phyloP scores from a whole-genome alignment of 1,140 invertebrate genomes.

The Drosophila obscura region DNA sequence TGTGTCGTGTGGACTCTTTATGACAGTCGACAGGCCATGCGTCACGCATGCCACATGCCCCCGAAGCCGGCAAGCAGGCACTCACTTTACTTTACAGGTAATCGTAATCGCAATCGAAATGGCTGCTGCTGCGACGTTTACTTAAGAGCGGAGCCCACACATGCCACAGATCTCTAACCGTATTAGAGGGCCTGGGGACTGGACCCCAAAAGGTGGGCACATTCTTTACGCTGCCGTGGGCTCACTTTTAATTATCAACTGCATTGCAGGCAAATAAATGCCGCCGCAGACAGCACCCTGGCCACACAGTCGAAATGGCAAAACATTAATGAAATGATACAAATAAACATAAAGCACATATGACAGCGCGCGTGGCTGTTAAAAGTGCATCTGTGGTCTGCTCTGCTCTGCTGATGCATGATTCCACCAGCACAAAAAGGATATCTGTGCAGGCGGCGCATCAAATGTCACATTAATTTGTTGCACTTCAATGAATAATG shows the following conservation, averaged over 20 bases:
- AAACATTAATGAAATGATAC: slow-evolving; percentile 26
- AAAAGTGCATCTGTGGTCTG: no score
- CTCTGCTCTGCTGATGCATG: no score
- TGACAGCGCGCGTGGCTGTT: background rate
- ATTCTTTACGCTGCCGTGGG: slow-evolving; percentile 37
- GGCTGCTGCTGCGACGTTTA: background rate
- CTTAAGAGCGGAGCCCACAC: background rate
- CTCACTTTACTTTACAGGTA: no score
- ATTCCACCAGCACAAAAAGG: no score
- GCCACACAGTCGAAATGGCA: background rate
- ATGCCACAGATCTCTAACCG: no score
- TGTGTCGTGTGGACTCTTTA: slow-evolving; percentile 12
- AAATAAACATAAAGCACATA: slow-evolving; percentile 34
- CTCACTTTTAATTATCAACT: slow-evolving; percentile 62
- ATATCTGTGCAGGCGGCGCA: no score
- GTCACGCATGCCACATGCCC: no score
- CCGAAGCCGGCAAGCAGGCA: no score
- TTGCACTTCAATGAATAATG: no score
- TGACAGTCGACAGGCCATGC: slow-evolving; percentile 5
- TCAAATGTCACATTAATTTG: no score
- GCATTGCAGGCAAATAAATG: slow-evolving; percentile 35
- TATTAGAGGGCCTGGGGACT: no score
- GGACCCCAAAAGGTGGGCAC: no score
- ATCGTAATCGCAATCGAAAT: background rate
- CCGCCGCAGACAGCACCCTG: slow-evolving; percentile 4